These are phyloP conservation scores for Halichoeres trimaculatus DNA, from an alignment of 2,113 vertebrate genomes.

Conservation along the genomic window DNA sequence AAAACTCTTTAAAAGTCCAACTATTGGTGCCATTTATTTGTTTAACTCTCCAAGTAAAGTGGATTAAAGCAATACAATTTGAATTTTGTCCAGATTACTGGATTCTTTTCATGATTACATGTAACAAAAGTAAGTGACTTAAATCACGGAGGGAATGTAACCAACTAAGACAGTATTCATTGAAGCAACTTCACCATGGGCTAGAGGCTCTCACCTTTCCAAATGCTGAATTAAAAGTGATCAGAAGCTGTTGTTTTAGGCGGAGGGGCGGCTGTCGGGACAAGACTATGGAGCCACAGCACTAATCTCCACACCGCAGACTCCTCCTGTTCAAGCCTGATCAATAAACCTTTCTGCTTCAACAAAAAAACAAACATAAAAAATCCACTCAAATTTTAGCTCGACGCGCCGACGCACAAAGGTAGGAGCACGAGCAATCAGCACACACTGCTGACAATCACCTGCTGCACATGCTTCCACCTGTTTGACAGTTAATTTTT, in stretches of 20 bases:
- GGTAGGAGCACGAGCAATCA: conserved; percentile 75
- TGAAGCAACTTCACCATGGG: conserved; percentile 20
- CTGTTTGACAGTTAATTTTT: neutral
- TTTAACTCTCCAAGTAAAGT: too few relatives aligned
- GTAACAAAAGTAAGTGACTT: neutral
- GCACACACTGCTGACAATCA: conserved; percentile 41
- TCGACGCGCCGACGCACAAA: conserved; percentile 49
- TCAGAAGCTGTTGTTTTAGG: conserved; percentile 79
- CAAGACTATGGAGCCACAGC: conserved; percentile 74
- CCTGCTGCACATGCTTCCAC: conserved; percentile 14
- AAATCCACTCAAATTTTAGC: conserved; percentile 66
- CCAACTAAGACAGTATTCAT: neutral
- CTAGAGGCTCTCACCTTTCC: conserved; percentile 33
- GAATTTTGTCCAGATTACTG: neutral
- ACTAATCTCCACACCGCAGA: conserved; percentile 61
- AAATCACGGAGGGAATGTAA: neutral
- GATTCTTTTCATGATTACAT: neutral
- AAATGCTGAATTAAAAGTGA: conserved; percentile 56
- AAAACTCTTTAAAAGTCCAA: too few relatives aligned
- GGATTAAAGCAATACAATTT: too few relatives aligned
- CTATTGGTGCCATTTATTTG: too few relatives aligned
- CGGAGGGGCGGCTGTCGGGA: conserved; percentile 44
- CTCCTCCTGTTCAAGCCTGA: conserved; percentile 62
- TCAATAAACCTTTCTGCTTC: conserved; percentile 56
- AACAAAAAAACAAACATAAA: conserved; percentile 10